phyloP scores from a whole-genome alignment of 2,797 vertebrate genomes.

The Aeoliscus strigatus region DNA sequence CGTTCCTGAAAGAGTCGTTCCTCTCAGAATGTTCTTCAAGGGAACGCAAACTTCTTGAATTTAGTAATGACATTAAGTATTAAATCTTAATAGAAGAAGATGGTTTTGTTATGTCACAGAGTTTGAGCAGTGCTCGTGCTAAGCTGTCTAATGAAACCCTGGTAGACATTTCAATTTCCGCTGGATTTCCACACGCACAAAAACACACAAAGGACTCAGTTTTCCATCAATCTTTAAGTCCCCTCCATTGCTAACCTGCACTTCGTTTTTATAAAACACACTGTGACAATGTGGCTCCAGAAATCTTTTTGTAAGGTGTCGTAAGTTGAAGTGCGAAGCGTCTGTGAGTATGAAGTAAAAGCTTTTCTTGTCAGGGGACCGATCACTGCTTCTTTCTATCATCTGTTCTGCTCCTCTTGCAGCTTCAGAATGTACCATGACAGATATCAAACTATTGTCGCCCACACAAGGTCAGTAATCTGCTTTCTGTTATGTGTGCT shows the following conservation, averaged over 20 bases:
- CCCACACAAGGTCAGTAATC: constrained; percentile 20
- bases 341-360: constrained; percentile 8
- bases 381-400: constrained; percentile 8
- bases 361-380: constrained; percentile 23
- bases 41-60: constrained; percentile 6
- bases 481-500: constrained; percentile 14
- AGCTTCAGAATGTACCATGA: constrained; percentile 7
- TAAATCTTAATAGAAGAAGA: constrained; percentile 16
- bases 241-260: no score
- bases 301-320: no score
- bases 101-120: constrained; percentile 14
- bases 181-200: constrained; percentile 4
- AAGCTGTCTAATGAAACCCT: constrained; percentile 29
- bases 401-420: background rate
- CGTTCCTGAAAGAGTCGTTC: constrained; percentile 4
- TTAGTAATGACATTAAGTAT: constrained; percentile 23
- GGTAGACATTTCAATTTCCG: constrained; percentile 37
- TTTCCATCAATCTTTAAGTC: no score
- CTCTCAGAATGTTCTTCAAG: background rate
- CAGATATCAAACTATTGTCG: constrained; percentile 17
- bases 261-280: no score
- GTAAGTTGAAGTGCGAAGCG: no score
- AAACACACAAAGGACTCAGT: background rate
- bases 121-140: constrained; percentile 17
- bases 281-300: no score